Conservation (phyloP, 2,797 vertebrate species). For the Acrossocheilus fasciatus region DNA sequence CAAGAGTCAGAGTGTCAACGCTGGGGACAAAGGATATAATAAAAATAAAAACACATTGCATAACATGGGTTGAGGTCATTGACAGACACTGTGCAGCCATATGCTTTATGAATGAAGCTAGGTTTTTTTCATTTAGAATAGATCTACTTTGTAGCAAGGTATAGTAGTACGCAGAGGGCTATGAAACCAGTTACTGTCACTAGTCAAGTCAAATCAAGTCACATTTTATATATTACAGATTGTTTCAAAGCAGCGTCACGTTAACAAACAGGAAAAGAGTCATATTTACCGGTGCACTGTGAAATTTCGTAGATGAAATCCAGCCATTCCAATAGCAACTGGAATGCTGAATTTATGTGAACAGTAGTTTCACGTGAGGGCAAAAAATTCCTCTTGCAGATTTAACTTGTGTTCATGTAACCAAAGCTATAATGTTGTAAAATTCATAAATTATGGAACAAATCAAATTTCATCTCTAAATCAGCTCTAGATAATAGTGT, state of each 20-base stretch:
- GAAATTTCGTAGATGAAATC: neutral
- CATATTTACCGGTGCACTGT: neutral
- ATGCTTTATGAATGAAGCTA: slow-evolving; percentile 29
- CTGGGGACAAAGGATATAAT: slow-evolving; percentile 7
- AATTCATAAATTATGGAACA: too few species aligned
- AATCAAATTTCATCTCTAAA: too few species aligned
- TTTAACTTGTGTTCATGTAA: too few species aligned
- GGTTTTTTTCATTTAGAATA: neutral
- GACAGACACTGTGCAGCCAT: slow-evolving; percentile 4
- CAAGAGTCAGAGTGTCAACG: slow-evolving; percentile 28
- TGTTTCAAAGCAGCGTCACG: neutral
- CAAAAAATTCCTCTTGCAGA: neutral
- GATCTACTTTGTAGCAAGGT: neutral
- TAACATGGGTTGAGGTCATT: slow-evolving; percentile 47
- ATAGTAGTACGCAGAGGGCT: neutral
- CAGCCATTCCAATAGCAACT: neutral
- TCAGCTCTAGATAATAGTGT: too few species aligned
- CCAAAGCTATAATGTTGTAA: too few species aligned
- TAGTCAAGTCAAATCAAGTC: neutral
- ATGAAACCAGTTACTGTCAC: neutral
- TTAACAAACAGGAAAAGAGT: neutral
- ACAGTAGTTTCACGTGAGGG: neutral
- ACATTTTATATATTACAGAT: neutral
- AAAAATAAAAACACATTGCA: slow-evolving; percentile 50
- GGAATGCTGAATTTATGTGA: neutral